These are phyloP conservation scores for Blastomussa wellsi DNA, from an alignment of 92 coral and sea anemone genomes.

Conservation along the genomic window DNA sequence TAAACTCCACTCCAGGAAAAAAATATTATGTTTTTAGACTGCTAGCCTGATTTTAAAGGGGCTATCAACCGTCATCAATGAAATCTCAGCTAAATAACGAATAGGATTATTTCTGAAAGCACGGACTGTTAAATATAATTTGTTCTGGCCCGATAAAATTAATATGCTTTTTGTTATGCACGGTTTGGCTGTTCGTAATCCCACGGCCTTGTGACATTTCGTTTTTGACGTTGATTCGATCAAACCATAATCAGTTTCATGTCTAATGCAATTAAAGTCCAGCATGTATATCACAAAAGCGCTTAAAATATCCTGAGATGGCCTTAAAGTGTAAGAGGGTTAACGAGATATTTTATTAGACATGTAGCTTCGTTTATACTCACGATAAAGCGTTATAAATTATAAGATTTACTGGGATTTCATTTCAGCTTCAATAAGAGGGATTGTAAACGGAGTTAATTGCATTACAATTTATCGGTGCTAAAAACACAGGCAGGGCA, in stretches of 20 bases:
- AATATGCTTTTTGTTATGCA: background rate
- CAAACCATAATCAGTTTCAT: background rate
- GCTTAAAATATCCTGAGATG: background rate
- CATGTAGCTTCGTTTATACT: background rate
- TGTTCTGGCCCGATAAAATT: background rate
- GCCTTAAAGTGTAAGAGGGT: background rate
- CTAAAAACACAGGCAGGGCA: background rate
- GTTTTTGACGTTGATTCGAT: background rate
- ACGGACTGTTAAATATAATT: background rate
- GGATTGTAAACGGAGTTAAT: background rate
- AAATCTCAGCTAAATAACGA: background rate
- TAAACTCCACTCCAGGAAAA: too few relatives aligned
- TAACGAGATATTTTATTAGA: background rate
- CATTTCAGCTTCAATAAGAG: background rate
- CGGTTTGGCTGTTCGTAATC: background rate
- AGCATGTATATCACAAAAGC: background rate
- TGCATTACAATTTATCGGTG: background rate
- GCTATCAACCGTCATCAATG: background rate
- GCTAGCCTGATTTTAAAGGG: background rate
- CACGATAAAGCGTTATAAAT: background rate
- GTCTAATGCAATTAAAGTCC: background rate
- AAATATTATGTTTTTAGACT: background rate
- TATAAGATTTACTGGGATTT: background rate
- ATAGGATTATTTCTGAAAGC: background rate
- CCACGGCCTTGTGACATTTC: background rate